Evolutionary conservation across 2,113 vertebrate species (phyloP).

Genomic region (Gadus macrocephalus): DNA sequence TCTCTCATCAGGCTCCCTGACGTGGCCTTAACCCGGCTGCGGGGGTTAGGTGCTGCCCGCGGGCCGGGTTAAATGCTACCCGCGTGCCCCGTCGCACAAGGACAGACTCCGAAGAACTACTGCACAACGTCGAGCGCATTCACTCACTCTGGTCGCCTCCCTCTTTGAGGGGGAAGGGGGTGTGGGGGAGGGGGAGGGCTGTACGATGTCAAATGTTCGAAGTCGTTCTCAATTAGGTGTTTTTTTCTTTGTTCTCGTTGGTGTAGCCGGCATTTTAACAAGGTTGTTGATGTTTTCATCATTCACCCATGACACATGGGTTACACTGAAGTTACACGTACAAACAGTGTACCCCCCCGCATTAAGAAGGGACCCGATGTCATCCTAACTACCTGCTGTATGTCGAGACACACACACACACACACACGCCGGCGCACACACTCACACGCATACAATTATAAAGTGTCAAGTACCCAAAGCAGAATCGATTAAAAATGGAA

Average conservation of each 20-base stretch:
- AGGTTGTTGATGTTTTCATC: slow-evolving; percentile 32
- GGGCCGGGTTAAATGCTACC: slow-evolving; percentile 64
- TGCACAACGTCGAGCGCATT: slow-evolving; percentile 58
- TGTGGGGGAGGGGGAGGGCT: slow-evolving; percentile 60
- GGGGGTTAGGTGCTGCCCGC: slow-evolving; percentile 61
- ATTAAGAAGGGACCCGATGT: slow-evolving; percentile 65
- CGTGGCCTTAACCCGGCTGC: slow-evolving; percentile 61
- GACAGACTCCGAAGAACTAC: slow-evolving; percentile 56
- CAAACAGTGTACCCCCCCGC: slow-evolving; percentile 57
- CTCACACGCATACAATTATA: slow-evolving; percentile 74
- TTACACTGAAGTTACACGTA: slow-evolving; percentile 15
- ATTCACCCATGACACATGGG: slow-evolving; percentile 58
- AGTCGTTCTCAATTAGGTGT: slow-evolving; percentile 39
- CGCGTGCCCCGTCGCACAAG: slow-evolving; percentile 61
- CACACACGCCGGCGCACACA: slow-evolving; percentile 44
- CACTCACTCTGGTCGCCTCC: slow-evolving; percentile 53
- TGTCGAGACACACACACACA: slow-evolving; percentile 13
- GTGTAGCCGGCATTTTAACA: slow-evolving; percentile 61
- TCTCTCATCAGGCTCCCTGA: slow-evolving; percentile 59
- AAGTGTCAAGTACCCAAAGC: slow-evolving; percentile 83
- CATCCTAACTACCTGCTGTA: slow-evolving; percentile 72
- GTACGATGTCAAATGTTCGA: slow-evolving; percentile 51
- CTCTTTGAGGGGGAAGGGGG: slow-evolving; percentile 41
- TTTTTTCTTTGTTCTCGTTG: slow-evolving; percentile 12
- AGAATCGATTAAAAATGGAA: slow-evolving; percentile 68